Percentiles rank a stretch among this genome's conserved stretches.
Evolutionary conservation across 2,797 vertebrate genomes (phyloP).

Genomic region (Nothura maculosa): DNA sequence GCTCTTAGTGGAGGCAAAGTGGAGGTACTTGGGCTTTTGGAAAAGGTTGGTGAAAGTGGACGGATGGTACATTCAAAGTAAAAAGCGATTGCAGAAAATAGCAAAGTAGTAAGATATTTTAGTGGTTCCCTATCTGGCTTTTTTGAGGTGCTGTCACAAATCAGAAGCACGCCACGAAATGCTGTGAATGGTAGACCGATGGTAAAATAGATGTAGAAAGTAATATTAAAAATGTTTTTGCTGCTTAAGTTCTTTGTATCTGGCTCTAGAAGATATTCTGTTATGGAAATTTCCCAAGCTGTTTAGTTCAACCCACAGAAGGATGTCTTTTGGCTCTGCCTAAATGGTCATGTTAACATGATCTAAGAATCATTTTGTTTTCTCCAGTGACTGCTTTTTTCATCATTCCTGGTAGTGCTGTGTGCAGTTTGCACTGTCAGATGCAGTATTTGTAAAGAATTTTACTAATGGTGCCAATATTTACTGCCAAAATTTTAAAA

Average conservation of each 20-base stretch:
- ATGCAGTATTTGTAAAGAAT: neutral
- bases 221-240: neutral
- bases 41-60: neutral
- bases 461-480: neutral
- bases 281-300: neutral
- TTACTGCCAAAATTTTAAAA: neutral
- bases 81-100: slow-evolving; percentile 29
- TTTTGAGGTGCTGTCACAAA: slow-evolving; percentile 55
- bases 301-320: slow-evolving; percentile 10
- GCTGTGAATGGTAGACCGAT: slow-evolving; percentile 11
- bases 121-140: slow-evolving; percentile 2
- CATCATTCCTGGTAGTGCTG: neutral
- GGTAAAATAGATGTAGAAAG: slow-evolving; percentile 2
- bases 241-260: neutral
- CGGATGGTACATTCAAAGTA: neutral
- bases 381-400: neutral
- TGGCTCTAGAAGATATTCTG: slow-evolving; percentile 37
- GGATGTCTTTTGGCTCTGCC: slow-evolving; percentile 3
- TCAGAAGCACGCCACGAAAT: slow-evolving; percentile 37
- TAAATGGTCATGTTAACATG: neutral
- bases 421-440: neutral
- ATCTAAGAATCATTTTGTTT: slow-evolving; percentile 21
- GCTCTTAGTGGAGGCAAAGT: neutral
- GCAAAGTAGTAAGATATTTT: neutral
- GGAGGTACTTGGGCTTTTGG: neutral